Evolutionary conservation across 2,888 invertebrate genomes (phyloP).

Genomic region (Drosophila flavopinicola): DNA sequence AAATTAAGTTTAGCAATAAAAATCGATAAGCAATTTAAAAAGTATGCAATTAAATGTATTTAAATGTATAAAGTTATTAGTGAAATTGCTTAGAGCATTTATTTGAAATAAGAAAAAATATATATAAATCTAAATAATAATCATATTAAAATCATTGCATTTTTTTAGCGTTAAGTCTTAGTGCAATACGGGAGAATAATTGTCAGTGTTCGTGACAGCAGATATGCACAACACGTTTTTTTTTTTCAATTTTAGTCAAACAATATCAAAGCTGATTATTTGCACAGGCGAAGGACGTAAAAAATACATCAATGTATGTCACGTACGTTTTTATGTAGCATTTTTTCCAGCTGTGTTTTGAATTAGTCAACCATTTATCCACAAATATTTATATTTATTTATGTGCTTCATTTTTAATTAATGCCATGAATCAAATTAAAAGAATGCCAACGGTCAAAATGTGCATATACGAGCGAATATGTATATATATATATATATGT

Average conservation of each 20-base stretch:
- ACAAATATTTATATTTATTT: constrained; percentile 52
- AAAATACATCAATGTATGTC: constrained; percentile 25
- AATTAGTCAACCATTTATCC: constrained; percentile 46
- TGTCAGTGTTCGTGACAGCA: not conserved
- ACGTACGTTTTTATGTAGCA: constrained; percentile 4
- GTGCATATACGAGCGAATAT: not conserved
- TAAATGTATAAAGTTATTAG: too few species aligned
- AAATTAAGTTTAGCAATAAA: too few species aligned
- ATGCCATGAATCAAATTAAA: constrained; percentile 36
- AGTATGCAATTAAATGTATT: too few species aligned
- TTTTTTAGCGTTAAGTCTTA: not conserved
- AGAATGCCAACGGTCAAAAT: constrained; percentile 13
- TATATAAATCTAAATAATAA: too few species aligned
- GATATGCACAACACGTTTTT: not conserved
- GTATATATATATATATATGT: not conserved
- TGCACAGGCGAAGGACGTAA: constrained; percentile 1
- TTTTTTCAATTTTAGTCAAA: constrained; percentile 14
- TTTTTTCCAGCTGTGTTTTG: constrained; percentile 19
- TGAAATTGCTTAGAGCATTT: too few species aligned
- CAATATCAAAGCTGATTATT: constrained; percentile 29
- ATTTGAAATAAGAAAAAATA: too few species aligned
- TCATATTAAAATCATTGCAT: not conserved
- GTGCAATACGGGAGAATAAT: not conserved
- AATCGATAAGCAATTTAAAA: too few species aligned
- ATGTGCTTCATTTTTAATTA: constrained; percentile 54